A percentile compares a stretch with the other conserved stretches of the same genome.
These are phyloP conservation scores for Perccottus glenii DNA, from an alignment of 2,113 vertebrate genomes.

Conservation along the genomic window DNA sequence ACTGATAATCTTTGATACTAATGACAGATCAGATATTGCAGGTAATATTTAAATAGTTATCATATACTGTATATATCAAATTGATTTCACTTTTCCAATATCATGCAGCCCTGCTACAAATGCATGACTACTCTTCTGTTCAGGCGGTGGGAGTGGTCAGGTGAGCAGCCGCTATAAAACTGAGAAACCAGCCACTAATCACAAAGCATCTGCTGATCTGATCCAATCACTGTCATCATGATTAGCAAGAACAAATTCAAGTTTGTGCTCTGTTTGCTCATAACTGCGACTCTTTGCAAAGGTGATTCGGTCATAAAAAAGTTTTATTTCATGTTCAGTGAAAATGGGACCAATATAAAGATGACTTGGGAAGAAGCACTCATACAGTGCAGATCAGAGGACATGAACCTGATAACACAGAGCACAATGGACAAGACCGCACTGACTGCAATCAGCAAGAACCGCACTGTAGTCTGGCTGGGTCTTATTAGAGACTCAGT, in stretches of 20 bases:
- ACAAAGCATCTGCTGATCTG: no score
- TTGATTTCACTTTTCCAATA: no score
- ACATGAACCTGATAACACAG: constrained; percentile 10
- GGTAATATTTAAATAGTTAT: no score
- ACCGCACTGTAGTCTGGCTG: constrained; percentile 11
- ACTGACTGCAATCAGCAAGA: no score
- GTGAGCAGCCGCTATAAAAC: constrained; percentile 8
- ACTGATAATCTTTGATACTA: no score
- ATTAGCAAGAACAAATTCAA: neutral
- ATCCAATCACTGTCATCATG: constrained; percentile 7
- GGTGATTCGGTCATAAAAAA: fast-evolving
- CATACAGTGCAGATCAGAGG: neutral
- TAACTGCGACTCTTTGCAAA: neutral
- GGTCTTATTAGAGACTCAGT: constrained; percentile 26
- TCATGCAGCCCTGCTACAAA: no score
- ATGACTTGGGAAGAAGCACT: constrained; percentile 24
- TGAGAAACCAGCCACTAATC: no score
- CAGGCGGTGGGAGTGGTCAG: constrained; percentile 19
- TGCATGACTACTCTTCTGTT: no score
- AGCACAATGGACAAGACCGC: neutral
- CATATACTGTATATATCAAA: no score
- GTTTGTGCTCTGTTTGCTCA: constrained; percentile 11
- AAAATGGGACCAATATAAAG: neutral
- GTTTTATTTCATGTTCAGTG: neutral
- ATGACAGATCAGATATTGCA: no score